Percentiles rank a stretch among this genome's conserved stretches.
Evolutionary conservation across 1,140 invertebrate genomes (phyloP).

Genomic region (Polyergus mexicanus): DNA sequence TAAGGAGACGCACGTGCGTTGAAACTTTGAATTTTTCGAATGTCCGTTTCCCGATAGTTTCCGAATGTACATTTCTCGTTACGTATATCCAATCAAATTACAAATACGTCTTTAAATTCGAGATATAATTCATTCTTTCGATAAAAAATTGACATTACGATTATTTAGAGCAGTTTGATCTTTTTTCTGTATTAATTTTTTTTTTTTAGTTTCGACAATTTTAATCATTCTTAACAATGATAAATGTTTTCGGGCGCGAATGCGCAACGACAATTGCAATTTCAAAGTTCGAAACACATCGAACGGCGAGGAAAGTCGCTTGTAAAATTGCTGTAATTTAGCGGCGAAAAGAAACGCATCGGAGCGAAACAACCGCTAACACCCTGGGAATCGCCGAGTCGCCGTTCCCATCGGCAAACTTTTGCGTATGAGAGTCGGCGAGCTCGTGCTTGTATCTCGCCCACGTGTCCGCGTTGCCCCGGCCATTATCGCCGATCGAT

Average conservation of each 20-base stretch:
- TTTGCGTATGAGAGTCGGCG: slow-evolving; percentile 46
- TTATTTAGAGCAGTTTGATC: background rate
- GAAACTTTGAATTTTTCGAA: slow-evolving; percentile 63
- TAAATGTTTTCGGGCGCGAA: background rate
- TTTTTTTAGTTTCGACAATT: too few species aligned
- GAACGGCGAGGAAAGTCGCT: slow-evolving; percentile 63
- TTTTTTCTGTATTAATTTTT: background rate
- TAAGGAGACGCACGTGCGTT: slow-evolving; percentile 63
- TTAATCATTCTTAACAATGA: slow-evolving; percentile 1
- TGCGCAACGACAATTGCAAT: slow-evolving; percentile 11
- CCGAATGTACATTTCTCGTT: background rate
- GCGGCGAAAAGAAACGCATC: slow-evolving; percentile 32
- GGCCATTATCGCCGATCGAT: slow-evolving; percentile 64
- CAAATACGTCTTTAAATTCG: background rate
- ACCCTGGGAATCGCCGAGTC: background rate
- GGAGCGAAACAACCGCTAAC: slow-evolving; percentile 29
- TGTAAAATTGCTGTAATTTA: slow-evolving; percentile 50
- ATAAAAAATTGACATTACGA: background rate
- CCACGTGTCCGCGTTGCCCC: slow-evolving; percentile 55
- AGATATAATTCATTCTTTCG: background rate
- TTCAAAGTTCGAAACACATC: slow-evolving; percentile 47
- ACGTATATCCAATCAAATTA: slow-evolving; percentile 20
- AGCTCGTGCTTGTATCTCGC: slow-evolving; percentile 59
- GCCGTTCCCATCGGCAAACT: slow-evolving; percentile 46
- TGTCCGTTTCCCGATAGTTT: background rate